Evolutionary conservation across 2,113 vertebrate genomes (phyloP), one percentile per base, ranked within the genome.

Genomic region (Anhinga rufa): DNA sequence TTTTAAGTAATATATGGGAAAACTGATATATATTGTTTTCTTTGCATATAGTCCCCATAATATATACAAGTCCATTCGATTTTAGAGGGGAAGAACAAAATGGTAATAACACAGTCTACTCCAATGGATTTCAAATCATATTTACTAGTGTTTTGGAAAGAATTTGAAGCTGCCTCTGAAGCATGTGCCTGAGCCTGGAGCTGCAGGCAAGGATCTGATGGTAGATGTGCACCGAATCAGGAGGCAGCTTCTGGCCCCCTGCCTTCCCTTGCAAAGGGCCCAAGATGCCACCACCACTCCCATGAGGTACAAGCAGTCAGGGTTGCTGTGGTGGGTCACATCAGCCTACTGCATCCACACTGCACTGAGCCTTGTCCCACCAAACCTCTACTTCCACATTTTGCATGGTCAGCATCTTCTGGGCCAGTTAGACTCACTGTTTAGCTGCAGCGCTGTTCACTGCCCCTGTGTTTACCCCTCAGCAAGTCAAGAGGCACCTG

Each of bases 231-330:
- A 36, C 22, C 5, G 14, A 44, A 17, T 32, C 26, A 46, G 44
- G 24, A 61, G 42, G 13, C 66, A 70, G 26, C 8, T 66, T n/a
- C 70, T 0, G 1, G 21, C 54, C 78, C 42, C 25, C 6, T 32
- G 26, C 21, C 19, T 22, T 68, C 21, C 14, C 25, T 49, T 51
- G 34, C 21, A 71, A 31, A 12, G 11, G 55, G 28, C 32, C 14
- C 34, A 26, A 80, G 49, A 31, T 5, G 3, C 29, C 14, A 7
- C 46, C 48, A 26, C 29, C 15, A 12, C 12, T 57, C 10, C 28
- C 36, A 34, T 0, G 0, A 77, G 25, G 21, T 64, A 34, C 16
- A 60, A 60, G n/a, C 2, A 3, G 31, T 20, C 3, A 46, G 15
- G 14, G 5, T 3, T 49, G 20, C 38, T 19, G 3, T 40, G 21